Base-by-base conservation (phyloP, 2,888 invertebrate species). In the Bimastos eiseni region DNA sequence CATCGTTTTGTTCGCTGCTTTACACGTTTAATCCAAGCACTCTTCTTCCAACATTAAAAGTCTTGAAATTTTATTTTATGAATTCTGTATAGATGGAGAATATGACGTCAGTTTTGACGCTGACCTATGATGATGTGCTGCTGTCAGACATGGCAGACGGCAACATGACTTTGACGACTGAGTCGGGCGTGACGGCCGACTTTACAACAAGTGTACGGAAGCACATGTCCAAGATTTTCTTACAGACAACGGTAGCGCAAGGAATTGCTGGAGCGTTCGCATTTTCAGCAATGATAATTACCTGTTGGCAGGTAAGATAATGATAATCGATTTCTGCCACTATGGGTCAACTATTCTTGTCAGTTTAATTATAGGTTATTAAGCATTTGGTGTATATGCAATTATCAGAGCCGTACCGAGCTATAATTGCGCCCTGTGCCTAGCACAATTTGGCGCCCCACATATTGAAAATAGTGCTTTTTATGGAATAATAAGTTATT, bases 251-350 rank as follows among this genome's bases (percentile, higher is more conserved):
- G 94, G 96, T 97, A 55, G 98, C 98, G n/a, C 98, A 99, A 96
- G 97, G 97, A 92, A 97, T 99, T 93, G 98, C 99, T 44, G 99
- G 99, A 91, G 96, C 97, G 91, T 99, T 98, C 95, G 98, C 99
- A 88, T 98, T 98, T 38, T 38, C 91, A 33, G 91, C 91, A 13
- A 92, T 92, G 89, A 37, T 92, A 19, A 41, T 91, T 17, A 91
- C 92, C 41, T 92, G 91, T 86, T 44, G 89, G 33, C 92, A 92
- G 89, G 92, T 92, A 83, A 89, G 24, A 30, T 33, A 36, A 33
- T 24, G 8, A 30, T 70, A n/a, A n/a, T 70, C 11, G 70, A 70
- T n/a, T n/a, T 70, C 30, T 70, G 11, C n/a, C n/a, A 70, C 30
- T 1, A n/a, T 70, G 70, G n/a, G 70, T n/a, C 2, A 24, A 24